A percentile compares a stretch with the other conserved stretches of the same genome.
phyloP scores from a whole-genome alignment of 2,888 invertebrate genomes.

The Gryllus longicercus region DNA sequence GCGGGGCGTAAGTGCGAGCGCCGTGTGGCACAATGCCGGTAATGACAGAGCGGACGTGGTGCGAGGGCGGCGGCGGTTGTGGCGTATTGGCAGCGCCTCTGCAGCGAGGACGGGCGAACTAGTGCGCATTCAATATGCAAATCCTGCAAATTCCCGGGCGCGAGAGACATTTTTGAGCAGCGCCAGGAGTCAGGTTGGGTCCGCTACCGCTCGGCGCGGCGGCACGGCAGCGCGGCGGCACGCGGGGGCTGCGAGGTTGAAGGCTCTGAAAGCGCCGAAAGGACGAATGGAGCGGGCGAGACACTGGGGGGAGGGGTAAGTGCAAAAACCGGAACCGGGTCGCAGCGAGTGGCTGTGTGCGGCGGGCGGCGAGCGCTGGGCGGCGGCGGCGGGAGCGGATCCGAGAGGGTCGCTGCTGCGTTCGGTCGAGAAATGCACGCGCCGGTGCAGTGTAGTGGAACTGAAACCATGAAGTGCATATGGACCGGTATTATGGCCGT shows the following conservation, averaged over 20 bases:
- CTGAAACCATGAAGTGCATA: conserved; percentile 8
- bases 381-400: not conserved
- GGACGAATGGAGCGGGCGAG: not conserved
- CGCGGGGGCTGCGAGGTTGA: not conserved
- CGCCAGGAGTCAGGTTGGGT: not conserved
- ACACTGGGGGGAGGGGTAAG: no score
- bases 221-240: no score
- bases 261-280: not conserved
- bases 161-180: not conserved
- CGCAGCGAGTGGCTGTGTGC: no score
- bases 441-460: not conserved
- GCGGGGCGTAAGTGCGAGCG: no score
- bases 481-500: conserved; percentile 17
- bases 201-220: not conserved
- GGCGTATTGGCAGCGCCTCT: not conserved
- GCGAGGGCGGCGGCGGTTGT: not conserved
- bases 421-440: not conserved
- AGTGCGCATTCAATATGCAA: conserved; percentile 17
- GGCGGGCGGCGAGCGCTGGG: not conserved
- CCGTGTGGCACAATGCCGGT: no score
- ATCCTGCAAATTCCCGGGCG: not conserved
- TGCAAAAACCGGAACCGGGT: no score
- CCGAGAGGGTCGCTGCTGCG: not conserved
- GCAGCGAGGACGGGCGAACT: not conserved
- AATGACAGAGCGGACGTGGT: no score